Conservation (phyloP, 1,140 invertebrate genomes). For the Drosophila aff. region DNA sequence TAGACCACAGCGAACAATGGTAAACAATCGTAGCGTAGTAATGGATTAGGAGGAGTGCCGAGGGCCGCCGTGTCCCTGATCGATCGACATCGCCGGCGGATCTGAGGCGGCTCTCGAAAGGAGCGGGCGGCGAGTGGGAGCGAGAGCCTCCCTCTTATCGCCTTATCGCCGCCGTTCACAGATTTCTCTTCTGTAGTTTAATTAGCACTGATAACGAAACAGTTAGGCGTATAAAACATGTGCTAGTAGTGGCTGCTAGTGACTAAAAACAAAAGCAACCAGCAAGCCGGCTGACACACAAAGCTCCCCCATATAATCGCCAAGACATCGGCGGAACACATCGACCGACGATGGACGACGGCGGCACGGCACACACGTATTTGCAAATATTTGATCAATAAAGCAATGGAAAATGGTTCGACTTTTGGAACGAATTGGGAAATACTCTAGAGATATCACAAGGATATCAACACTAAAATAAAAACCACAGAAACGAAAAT, state of each 20-base stretch:
- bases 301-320: slow-evolving; percentile 33
- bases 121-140: not conserved
- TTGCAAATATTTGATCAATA: slow-evolving; percentile 79
- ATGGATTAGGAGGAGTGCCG: slow-evolving; percentile 29
- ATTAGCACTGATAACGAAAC: slow-evolving; percentile 62
- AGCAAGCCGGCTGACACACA: slow-evolving; percentile 32
- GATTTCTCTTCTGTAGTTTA: slow-evolving; percentile 67
- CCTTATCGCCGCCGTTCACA: slow-evolving; percentile 45
- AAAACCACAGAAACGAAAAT: not conserved
- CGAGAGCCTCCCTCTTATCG: slow-evolving; percentile 5
- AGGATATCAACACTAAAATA: not conserved
- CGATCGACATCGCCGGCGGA: slow-evolving; percentile 27
- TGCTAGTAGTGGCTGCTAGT: slow-evolving; percentile 8
- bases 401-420: slow-evolving; percentile 26
- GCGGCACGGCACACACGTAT: slow-evolving; percentile 15
- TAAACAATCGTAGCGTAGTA: slow-evolving; percentile 22
- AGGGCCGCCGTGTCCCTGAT: slow-evolving; percentile 17
- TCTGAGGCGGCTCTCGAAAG: not conserved
- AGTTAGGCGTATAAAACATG: slow-evolving; percentile 34
- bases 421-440: not conserved
- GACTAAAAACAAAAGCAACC: slow-evolving; percentile 23
- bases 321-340: slow-evolving; percentile 24
- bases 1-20: slow-evolving; percentile 30
- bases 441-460: slow-evolving; percentile 9
- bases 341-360: slow-evolving; percentile 30